phyloP scores from a whole-genome alignment of 2,113 vertebrate genomes.

The Tamias sibiricus region DNA sequence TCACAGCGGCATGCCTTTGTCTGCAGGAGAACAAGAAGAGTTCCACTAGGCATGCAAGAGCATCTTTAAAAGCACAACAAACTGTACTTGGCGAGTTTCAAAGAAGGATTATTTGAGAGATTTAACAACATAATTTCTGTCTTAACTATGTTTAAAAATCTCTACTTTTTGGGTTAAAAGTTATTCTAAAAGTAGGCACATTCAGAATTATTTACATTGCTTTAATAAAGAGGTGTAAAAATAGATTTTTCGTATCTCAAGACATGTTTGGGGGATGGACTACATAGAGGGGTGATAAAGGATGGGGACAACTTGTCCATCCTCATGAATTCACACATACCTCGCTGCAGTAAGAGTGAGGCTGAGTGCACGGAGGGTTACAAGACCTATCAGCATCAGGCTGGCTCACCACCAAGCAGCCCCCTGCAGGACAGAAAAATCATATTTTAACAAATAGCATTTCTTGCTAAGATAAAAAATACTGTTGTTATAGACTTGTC shows the following conservation, averaged over 20 bases:
- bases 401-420: slow-evolving; percentile 91
- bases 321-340: slow-evolving; percentile 85
- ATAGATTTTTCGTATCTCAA: neutral
- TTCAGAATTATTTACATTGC: neutral
- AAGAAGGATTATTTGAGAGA: neutral
- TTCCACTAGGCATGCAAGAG: neutral
- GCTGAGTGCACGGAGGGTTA: slow-evolving; percentile 93
- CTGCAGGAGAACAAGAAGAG: slow-evolving; percentile 87
- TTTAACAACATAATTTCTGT: neutral
- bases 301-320: neutral
- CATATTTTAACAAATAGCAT: slow-evolving; percentile 78
- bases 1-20: slow-evolving; percentile 92
- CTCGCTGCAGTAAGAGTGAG: slow-evolving; percentile 95
- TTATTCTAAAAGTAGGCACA: neutral
- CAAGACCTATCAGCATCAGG: slow-evolving; percentile 94
- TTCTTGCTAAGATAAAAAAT: slow-evolving; percentile 67
- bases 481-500: neutral
- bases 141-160: neutral
- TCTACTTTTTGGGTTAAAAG: neutral
- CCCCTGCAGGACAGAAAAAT: slow-evolving; percentile 91
- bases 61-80: neutral
- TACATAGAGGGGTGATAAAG: neutral
- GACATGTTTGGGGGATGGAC: neutral
- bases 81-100: neutral
- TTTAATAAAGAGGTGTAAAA: neutral